Conservation (phyloP, 2,888 invertebrate genomes). For the Lydus trimaculatus region DNA sequence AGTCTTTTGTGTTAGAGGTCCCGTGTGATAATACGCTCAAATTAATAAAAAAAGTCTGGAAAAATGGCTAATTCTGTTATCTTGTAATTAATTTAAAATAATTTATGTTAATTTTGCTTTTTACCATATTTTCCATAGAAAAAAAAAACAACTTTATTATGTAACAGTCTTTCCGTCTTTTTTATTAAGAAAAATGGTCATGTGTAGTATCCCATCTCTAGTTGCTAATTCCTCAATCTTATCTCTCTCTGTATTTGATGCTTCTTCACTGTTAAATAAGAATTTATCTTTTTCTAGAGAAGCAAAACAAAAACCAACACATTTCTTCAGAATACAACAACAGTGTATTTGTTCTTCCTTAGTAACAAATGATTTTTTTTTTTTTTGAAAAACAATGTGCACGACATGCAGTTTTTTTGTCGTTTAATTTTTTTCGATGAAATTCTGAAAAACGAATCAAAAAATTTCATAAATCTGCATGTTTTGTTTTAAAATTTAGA, state of each 20-base stretch:
- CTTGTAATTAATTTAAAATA: neutral
- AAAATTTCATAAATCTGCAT: constrained; percentile 37
- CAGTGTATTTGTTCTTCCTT: constrained; percentile 57
- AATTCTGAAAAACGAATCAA: neutral
- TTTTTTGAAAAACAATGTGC: constrained; percentile 36
- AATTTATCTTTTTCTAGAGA: neutral
- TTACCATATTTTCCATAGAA: neutral
- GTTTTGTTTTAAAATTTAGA: constrained; percentile 34
- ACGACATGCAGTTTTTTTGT: constrained; percentile 48
- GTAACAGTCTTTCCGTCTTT: neutral
- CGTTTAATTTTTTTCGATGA: neutral
- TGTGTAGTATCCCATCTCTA: neutral
- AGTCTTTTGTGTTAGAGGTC: constrained; percentile 49
- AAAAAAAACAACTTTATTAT: neutral
- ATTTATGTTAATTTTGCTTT: neutral
- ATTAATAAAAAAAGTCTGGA: constrained; percentile 40
- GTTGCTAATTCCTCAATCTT: neutral
- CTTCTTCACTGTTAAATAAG: constrained; percentile 22
- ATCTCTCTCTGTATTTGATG: constrained; percentile 1
- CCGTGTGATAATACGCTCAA: constrained; percentile 57
- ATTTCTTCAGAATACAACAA: constrained; percentile 47
- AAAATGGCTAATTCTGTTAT: constrained; percentile 38
- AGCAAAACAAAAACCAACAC: constrained; percentile 22
- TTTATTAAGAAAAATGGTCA: neutral
- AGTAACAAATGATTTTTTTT: constrained; percentile 34